Percentiles rank a stretch among this genome's conserved stretches.
Evolutionary conservation across 2,888 invertebrate species (phyloP).

Genomic region (Troglohyphantes excavatus): DNA sequence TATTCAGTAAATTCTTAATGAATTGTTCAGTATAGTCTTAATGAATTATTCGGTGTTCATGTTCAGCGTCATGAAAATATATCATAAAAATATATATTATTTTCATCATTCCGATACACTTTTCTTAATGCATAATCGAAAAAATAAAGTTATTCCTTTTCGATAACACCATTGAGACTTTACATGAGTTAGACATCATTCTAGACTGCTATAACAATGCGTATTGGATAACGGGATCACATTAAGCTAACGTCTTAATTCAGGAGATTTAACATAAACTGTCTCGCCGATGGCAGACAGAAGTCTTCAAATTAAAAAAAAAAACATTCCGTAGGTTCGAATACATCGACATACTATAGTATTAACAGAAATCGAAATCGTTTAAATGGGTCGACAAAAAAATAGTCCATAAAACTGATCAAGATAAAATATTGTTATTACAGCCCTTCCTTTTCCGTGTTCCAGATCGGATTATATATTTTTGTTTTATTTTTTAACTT

Average conservation of each 20-base stretch:
- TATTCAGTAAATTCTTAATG: too few relatives aligned
- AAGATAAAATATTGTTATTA: conserved; percentile 72
- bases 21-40: too few relatives aligned
- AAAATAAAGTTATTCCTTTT: too few relatives aligned
- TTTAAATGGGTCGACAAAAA: conserved; percentile 51
- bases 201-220: too few relatives aligned
- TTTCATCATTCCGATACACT: too few relatives aligned
- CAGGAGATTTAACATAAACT: conserved; percentile 1
- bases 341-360: conserved; percentile 31
- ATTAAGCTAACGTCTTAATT: not conserved
- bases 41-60: too few relatives aligned
- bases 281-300: not conserved
- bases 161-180: too few relatives aligned
- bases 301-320: not conserved
- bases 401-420: conserved; percentile 38
- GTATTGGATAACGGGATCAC: not conserved
- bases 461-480: conserved; percentile 51
- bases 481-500: conserved; percentile 5
- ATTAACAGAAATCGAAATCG: conserved; percentile 17
- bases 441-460: conserved; percentile 66
- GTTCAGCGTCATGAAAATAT: too few relatives aligned
- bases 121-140: too few relatives aligned
- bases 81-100: too few relatives aligned
- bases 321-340: conserved; percentile 1
- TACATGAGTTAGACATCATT: too few relatives aligned